These are phyloP conservation scores for Ceratotherium simum DNA, from an alignment of 2,113 vertebrate species.

Conservation along the genomic window DNA sequence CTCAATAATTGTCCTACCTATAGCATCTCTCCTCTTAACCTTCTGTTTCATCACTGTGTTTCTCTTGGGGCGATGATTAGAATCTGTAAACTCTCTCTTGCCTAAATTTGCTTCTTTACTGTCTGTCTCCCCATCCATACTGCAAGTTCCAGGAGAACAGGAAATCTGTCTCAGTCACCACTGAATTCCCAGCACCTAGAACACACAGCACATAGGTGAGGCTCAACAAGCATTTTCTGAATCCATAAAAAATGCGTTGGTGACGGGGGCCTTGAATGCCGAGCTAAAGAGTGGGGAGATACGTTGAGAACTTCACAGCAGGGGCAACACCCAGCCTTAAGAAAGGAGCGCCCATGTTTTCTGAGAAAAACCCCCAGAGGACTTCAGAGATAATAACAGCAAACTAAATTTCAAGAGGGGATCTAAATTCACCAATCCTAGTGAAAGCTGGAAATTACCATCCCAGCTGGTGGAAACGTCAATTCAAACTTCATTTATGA, in stretches of 20 bases:
- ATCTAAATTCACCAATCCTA: conserved; percentile 54
- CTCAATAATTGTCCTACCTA: background rate
- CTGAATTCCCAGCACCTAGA: background rate
- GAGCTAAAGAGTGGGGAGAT: background rate
- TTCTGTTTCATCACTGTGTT: background rate
- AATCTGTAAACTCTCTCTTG: background rate
- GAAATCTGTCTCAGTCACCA: background rate
- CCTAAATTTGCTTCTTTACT: background rate
- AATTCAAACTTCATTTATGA: conserved; percentile 65
- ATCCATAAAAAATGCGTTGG: background rate
- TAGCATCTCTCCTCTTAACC: background rate
- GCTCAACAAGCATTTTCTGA: background rate
- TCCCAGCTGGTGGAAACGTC: conserved; percentile 72
- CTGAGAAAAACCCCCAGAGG: conserved; percentile 7
- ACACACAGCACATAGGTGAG: fast-evolving
- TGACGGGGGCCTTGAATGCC: background rate
- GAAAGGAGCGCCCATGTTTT: background rate
- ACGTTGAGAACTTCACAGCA: background rate
- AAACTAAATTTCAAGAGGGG: conserved; percentile 71
- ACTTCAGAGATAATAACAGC: conserved; percentile 61
- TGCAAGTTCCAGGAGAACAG: background rate
- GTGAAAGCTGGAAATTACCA: conserved; percentile 66
- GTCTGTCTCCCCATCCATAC: background rate
- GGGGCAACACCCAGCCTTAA: background rate
- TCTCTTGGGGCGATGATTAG: background rate